Evolutionary conservation across 2,888 invertebrate genomes (phyloP), one percentile per base, ranked within the genome.

Genomic region (Quadriops clusia): DNA sequence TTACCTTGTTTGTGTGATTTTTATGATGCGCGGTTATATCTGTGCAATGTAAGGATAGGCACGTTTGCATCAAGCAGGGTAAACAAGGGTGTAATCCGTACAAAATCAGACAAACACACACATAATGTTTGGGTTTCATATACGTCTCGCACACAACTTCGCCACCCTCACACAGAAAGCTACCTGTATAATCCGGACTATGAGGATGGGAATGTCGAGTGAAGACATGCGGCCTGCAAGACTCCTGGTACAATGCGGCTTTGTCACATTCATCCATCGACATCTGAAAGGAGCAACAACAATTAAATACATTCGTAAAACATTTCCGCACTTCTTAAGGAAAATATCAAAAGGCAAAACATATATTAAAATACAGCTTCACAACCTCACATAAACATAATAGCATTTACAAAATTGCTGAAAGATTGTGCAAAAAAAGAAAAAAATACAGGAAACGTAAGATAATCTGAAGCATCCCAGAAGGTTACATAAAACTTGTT

Each of bases 111-210:
- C 37, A 37, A 34, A 34, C 37, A 37, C 34, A 37, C 37, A 34
- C 32, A 33, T 34, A 33, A 27, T 16, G 26, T 10, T 25, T 25
- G n/a, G 16, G 9, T 15, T 12, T 12, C 5, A 27, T 20, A 17
- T 4, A 8, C 17, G 12, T 17, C 20, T 14, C 9, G 9, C 8
- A 14, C 12, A 4, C 14, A 6, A 4, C 10, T 3, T 7, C 17
- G 4, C 7, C 5, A 7, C n/a, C 23, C 6, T 23, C 23, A 11
- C 23, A 9, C 23, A 11, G 7, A 11, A 26, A 26, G 54, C 52
- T 61, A 71, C 71, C 70, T 56, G 68, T 66, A 48, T 70, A 71
- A 52, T 70, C 68, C 34, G 69, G 68, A 44, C 68, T 66, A 46
- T 60, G 61, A 49, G 64, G 62, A 32, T 49, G 48, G 30, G 61